Base-by-base conservation (phyloP, 1,140 invertebrate genomes). In the Andricus grossulariae region DNA sequence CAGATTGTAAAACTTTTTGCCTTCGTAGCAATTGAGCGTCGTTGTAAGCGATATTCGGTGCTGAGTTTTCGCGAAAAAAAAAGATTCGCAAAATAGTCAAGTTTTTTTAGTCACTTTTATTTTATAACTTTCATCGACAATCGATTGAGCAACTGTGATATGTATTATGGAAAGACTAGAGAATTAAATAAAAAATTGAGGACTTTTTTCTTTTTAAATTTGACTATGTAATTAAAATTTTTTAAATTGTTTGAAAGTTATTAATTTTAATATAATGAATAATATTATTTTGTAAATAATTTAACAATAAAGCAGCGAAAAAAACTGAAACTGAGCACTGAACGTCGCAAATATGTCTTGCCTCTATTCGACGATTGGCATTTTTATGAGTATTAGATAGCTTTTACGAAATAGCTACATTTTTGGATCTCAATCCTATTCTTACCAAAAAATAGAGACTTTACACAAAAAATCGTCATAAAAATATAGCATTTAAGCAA, bases 371-470 rank as follows among this genome's bases (percentile, higher is more conserved):
- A 16, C 74, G 70, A 73, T 32, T 77, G 75, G 50, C 54, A 75
- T 72, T 75, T 60, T 77, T 77, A 82, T 19, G n/a, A 54, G 76
- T 74, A 79, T 71, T 75, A 78, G 50, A 72, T 54, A 19, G n/a
- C 18, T 54, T 54, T 8, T 54, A 45, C 5, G 39, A 45, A 11
- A 7, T 45, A 60, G 10, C 25, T 50, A 74, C 45, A 49, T 74
- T 45, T 74, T 74, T 55, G 32, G 52, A 60, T 74, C 50, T 54
- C 19, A 60, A 10, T 60, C 18, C 3, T 21, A 18, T 39, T 4
- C 2, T 74, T 74, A 39, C 60, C 60, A 51, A 60, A 50, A 60
- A 50, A 60, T 18, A 45, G 55, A 60, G 72, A 74, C 55, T 49
- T 55, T 55, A 18, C 16, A 54, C 6, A 3, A 0, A 10, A 45